These are phyloP conservation scores for Eupithecia abbreviata DNA, from an alignment of 2,888 invertebrate species.

Conservation along the genomic window DNA sequence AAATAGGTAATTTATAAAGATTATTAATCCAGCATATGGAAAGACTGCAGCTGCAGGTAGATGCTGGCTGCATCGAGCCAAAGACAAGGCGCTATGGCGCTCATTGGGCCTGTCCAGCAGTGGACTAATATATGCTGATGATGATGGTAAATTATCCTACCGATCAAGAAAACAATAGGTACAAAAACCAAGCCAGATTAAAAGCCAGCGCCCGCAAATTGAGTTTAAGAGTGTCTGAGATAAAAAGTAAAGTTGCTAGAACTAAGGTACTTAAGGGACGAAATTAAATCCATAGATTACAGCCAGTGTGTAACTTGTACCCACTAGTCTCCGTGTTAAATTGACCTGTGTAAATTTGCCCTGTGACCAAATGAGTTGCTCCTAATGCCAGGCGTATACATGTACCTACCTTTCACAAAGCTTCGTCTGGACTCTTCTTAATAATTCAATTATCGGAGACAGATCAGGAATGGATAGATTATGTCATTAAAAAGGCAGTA, in stretches of 20 bases:
- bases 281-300: constrained; percentile 70
- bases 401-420: not conserved
- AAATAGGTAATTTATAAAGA: not conserved
- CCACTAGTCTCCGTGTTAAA: constrained; percentile 62
- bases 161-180: not conserved
- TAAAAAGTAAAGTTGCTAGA: constrained; percentile 33
- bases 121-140: too few relatives aligned
- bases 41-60: too few relatives aligned
- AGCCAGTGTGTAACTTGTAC: constrained; percentile 58
- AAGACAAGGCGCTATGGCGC: too few relatives aligned
- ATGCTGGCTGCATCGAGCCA: too few relatives aligned
- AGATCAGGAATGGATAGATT: too few relatives aligned
- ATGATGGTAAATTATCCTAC: not conserved
- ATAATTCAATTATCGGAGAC: too few relatives aligned
- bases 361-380: constrained; percentile 72
- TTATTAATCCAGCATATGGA: not conserved
- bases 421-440: not conserved
- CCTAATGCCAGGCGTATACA: constrained; percentile 45
- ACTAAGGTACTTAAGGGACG: constrained; percentile 48
- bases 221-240: constrained; percentile 12
- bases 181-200: not conserved
- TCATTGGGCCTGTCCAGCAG: too few relatives aligned
- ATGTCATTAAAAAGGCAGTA: too few relatives aligned
- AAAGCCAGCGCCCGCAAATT: constrained; percentile 5
- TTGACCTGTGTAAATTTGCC: constrained; percentile 76